Conservation (phyloP, 2,113 vertebrate genomes). For the Megaceryle maxima region DNA sequence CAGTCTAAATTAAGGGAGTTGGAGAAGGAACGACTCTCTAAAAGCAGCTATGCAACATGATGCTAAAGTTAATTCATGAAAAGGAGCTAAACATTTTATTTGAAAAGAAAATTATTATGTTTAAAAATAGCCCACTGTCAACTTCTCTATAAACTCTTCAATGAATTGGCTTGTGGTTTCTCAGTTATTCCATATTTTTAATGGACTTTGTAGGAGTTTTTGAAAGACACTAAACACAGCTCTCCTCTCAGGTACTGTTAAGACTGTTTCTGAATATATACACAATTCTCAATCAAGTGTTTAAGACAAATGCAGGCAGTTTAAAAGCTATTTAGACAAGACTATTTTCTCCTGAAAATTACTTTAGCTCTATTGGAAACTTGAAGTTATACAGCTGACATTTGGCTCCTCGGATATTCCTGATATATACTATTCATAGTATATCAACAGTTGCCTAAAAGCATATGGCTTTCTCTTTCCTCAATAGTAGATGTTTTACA, state of each 20-base stretch:
- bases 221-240: not conserved
- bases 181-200: not conserved
- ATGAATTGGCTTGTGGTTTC: not conserved
- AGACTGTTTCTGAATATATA: not conserved
- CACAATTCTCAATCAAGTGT: not conserved
- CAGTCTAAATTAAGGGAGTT: not conserved
- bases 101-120: not conserved
- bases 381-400: not conserved
- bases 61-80: slow-evolving; percentile 16
- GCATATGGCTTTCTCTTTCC: not conserved
- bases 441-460: not conserved
- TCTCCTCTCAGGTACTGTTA: not conserved
- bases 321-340: not conserved
- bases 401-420: not conserved
- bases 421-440: not conserved
- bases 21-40: not conserved
- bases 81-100: not conserved
- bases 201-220: not conserved
- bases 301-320: not conserved
- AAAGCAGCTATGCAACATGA: not conserved
- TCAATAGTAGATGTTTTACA: not conserved
- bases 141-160: not conserved
- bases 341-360: not conserved
- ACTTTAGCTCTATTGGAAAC: not conserved
- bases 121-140: slow-evolving; percentile 29